phyloP scores from a whole-genome alignment of 2,888 invertebrate genomes.

The Operophtera brumata region DNA sequence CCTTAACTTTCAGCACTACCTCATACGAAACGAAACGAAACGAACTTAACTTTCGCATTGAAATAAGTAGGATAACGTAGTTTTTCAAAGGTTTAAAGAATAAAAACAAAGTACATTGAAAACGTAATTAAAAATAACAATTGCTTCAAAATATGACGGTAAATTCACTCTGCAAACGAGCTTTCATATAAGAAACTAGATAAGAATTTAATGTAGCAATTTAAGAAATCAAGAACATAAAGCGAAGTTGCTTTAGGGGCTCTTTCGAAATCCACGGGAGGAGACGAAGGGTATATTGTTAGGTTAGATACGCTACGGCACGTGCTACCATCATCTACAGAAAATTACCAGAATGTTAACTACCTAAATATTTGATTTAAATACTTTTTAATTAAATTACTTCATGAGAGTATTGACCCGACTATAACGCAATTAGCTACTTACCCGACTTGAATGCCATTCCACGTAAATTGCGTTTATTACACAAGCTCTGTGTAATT shows the following conservation, averaged over 20 bases:
- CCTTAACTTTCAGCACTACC: too few species aligned
- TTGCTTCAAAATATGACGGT: not conserved
- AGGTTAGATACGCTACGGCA: too few species aligned
- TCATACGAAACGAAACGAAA: too few species aligned
- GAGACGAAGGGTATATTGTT: too few species aligned
- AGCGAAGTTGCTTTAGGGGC: not conserved
- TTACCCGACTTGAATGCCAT: slow-evolving; percentile 28
- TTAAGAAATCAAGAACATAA: not conserved
- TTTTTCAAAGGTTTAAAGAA: too few species aligned
- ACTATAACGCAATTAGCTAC: slow-evolving; percentile 41
- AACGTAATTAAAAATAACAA: too few species aligned
- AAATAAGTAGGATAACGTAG: too few species aligned
- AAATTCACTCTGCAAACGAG: slow-evolving; percentile 25
- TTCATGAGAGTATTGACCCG: slow-evolving; percentile 41
- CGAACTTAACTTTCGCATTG: too few species aligned
- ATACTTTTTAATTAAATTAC: slow-evolving; percentile 1
- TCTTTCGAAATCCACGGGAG: too few species aligned
- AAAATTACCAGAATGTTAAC: too few species aligned
- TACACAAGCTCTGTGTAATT: slow-evolving; percentile 16
- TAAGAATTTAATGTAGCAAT: slow-evolving; percentile 20
- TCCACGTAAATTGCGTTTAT: slow-evolving; percentile 19
- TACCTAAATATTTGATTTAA: not conserved
- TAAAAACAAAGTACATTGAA: too few species aligned
- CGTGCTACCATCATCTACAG: too few species aligned
- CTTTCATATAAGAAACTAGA: slow-evolving; percentile 17